Conservation (phyloP, 2,888 invertebrate species). For the Acrocera orbiculus region DNA sequence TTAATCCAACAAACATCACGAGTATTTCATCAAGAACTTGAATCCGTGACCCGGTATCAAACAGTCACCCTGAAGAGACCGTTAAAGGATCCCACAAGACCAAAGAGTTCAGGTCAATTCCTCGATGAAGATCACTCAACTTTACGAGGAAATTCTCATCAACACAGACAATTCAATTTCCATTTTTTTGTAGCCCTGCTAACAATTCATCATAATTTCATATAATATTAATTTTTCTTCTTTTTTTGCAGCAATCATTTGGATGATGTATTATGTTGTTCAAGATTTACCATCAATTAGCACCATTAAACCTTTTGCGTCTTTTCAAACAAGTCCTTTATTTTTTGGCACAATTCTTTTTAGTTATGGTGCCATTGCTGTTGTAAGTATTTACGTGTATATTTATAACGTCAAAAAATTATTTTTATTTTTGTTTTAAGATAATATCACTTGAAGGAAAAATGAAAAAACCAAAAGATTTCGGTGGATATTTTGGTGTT, state of each 20-base stretch:
- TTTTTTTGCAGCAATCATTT: constrained; percentile 37
- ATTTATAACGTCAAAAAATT: not conserved
- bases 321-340: constrained; percentile 44
- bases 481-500: constrained; percentile 59
- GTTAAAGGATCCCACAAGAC: too few relatives aligned
- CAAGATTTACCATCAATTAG: constrained; percentile 40
- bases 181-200: too few relatives aligned
- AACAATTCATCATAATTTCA: too few relatives aligned
- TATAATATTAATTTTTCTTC: too few relatives aligned
- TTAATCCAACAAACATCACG: too few relatives aligned
- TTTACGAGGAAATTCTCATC: too few relatives aligned
- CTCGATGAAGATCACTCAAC: too few relatives aligned
- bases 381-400: constrained; percentile 36
- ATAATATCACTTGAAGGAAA: constrained; percentile 80
- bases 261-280: constrained; percentile 55
- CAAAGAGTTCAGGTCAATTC: too few relatives aligned
- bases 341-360: constrained; percentile 85
- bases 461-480: constrained; percentile 67
- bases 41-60: too few relatives aligned
- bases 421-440: constrained; percentile 30
- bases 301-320: constrained; percentile 33
- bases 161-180: too few relatives aligned
- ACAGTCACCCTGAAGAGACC: too few relatives aligned
- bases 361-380: constrained; percentile 68
- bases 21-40: too few relatives aligned